These are phyloP conservation scores for Ligdia adustata DNA, from an alignment of 2,888 invertebrate genomes.

Conservation along the genomic window DNA sequence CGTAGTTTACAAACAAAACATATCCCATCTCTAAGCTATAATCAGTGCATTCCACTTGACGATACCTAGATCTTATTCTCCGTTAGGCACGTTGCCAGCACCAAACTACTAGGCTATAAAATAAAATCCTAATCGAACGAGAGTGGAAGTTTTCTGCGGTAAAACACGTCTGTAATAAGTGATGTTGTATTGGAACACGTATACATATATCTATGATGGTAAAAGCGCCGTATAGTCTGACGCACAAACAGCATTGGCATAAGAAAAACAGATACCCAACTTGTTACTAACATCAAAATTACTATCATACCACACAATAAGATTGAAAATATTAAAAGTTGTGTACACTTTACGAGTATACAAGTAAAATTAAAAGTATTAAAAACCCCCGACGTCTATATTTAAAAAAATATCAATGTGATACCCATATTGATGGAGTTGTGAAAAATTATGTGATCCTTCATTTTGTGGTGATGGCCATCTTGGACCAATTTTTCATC, in stretches of 20 bases:
- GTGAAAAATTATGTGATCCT: too few relatives aligned
- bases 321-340: too few relatives aligned
- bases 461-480: too few relatives aligned
- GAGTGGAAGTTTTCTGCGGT: slow-evolving; percentile 53
- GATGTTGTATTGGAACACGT: not conserved
- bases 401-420: too few relatives aligned
- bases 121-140: slow-evolving; percentile 50
- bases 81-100: slow-evolving; percentile 58
- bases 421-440: too few relatives aligned
- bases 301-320: too few relatives aligned
- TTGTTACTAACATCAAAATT: too few relatives aligned
- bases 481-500: too few relatives aligned
- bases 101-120: slow-evolving; percentile 47
- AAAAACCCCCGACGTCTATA: too few relatives aligned
- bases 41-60: not conserved
- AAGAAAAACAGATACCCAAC: not conserved
- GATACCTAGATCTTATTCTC: slow-evolving; percentile 9
- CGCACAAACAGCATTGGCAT: slow-evolving; percentile 36
- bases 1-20: not conserved
- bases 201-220: not conserved
- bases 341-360: too few relatives aligned
- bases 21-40: not conserved
- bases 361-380: too few relatives aligned
- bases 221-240: slow-evolving; percentile 39
- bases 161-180: slow-evolving; percentile 23